Percentiles rank a stretch among this genome's conserved stretches.
Conservation (phyloP, 2,113 vertebrate genomes). For the Heterotis niloticus region DNA sequence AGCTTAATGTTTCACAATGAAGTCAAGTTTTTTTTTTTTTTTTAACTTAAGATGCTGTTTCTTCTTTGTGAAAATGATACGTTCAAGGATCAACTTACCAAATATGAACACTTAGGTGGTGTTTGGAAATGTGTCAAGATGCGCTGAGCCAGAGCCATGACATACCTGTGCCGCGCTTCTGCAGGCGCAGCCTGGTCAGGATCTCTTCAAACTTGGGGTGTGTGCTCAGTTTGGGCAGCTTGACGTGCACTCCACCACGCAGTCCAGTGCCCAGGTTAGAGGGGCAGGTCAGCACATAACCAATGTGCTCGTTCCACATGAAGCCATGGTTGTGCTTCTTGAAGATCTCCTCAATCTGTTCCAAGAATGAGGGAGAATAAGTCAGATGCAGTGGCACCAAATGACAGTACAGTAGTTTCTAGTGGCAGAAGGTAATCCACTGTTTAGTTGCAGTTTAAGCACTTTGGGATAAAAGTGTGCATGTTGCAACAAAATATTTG, state of each 20-base stretch:
- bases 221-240: constrained; percentile 84
- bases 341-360: constrained; percentile 88
- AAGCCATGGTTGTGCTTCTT: constrained; percentile 87
- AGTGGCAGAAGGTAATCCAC: too few relatives aligned
- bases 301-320: constrained; percentile 91
- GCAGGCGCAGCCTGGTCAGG: constrained; percentile 84
- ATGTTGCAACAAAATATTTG: too few relatives aligned
- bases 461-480: too few relatives aligned
- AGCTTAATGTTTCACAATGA: too few relatives aligned
- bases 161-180: constrained; percentile 93
- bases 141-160: background rate
- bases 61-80: too few relatives aligned
- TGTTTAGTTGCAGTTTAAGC: too few relatives aligned
- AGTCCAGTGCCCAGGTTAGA: constrained; percentile 92
- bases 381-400: background rate
- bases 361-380: background rate
- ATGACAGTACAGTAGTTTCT: background rate
- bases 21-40: too few relatives aligned
- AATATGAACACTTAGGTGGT: too few relatives aligned
- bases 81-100: background rate
- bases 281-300: constrained; percentile 88
- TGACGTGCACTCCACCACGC: constrained; percentile 87
- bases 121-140: background rate
- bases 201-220: constrained; percentile 89
- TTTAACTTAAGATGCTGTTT: too few relatives aligned